Conservation (phyloP, 2,797 vertebrate species). For the Mus minutoides region DNA sequence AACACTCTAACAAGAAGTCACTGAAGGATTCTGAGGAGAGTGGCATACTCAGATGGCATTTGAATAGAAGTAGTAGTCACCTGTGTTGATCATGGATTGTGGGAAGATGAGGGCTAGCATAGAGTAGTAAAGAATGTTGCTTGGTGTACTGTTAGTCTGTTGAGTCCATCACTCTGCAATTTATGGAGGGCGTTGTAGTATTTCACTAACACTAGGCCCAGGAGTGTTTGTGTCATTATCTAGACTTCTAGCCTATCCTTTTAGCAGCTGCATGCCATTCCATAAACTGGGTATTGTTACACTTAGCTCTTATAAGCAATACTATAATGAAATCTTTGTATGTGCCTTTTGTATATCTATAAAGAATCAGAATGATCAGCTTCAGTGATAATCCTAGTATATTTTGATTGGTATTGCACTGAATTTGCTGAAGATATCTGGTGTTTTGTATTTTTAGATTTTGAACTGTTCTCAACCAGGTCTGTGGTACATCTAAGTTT, state of each 20-base stretch:
- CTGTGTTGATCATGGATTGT: background rate
- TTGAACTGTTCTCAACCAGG: slow-evolving; percentile 19
- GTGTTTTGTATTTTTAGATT: background rate
- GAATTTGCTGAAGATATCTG: slow-evolving; percentile 30
- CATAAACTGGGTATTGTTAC: background rate
- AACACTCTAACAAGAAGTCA: background rate
- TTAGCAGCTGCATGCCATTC: background rate
- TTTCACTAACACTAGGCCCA: background rate
- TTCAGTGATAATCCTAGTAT: background rate
- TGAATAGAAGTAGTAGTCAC: background rate
- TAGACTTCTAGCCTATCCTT: background rate
- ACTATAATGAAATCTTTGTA: background rate
- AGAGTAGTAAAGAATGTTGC: background rate
- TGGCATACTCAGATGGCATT: background rate
- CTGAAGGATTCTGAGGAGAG: background rate
- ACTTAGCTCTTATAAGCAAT: background rate
- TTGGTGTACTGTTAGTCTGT: background rate
- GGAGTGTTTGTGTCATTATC: background rate
- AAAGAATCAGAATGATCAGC: background rate
- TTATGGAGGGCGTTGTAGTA: background rate
- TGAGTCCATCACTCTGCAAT: background rate
- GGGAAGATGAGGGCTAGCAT: background rate
- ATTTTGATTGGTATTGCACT: slow-evolving; percentile 3
- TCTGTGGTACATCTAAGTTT: slow-evolving; percentile 18
- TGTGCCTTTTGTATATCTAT: background rate